Evolutionary conservation across 2,888 invertebrate species (phyloP).

Genomic region (Nysson spinosus): DNA sequence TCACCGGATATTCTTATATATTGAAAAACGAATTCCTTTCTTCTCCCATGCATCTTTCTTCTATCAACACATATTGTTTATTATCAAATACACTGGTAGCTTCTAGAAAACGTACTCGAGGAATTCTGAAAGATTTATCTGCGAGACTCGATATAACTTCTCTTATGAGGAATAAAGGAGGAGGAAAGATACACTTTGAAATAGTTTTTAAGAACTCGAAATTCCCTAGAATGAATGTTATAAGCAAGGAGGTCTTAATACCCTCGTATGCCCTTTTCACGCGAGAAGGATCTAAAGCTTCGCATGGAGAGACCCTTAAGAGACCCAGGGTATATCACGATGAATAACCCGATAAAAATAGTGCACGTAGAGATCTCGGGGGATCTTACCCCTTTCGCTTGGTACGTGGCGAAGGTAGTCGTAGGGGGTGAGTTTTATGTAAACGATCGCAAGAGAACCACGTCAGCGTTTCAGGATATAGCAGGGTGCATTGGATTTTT

Average conservation of each 20-base stretch:
- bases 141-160: too few species aligned
- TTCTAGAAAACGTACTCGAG: too few species aligned
- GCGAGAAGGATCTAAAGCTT: constrained; percentile 41
- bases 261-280: constrained; percentile 24
- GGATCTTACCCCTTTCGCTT: constrained; percentile 34
- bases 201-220: constrained; percentile 5
- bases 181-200: not conserved
- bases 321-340: constrained; percentile 27
- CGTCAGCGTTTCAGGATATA: constrained; percentile 45
- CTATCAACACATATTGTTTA: too few species aligned
- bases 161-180: too few species aligned
- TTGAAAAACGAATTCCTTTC: too few species aligned
- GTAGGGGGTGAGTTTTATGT: constrained; percentile 48
- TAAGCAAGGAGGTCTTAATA: constrained; percentile 9
- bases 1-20: not conserved
- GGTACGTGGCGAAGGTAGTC: constrained; percentile 3
- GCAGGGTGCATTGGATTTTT: constrained; percentile 53
- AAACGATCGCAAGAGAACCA: constrained; percentile 48
- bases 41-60: too few species aligned
- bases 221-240: constrained; percentile 1
- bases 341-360: constrained; percentile 53
- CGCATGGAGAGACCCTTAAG: constrained; percentile 7
- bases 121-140: not conserved
- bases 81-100: too few species aligned
- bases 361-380: constrained; percentile 28